These are phyloP conservation scores for Heteractis magnifica DNA, from an alignment of 92 coral and sea anemone species.

Conservation along the genomic window DNA sequence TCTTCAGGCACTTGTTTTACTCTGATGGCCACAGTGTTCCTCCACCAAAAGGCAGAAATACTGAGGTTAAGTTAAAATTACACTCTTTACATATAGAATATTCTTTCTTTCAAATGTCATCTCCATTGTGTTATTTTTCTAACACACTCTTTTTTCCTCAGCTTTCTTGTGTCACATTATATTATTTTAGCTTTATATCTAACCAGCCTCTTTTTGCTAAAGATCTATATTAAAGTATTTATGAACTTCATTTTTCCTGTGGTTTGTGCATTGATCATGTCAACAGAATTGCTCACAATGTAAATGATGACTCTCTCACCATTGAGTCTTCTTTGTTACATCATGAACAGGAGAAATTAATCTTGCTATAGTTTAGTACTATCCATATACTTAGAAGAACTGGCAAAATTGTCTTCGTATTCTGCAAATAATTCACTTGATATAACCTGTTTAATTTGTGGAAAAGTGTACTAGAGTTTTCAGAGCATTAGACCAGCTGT, in stretches of 20 bases:
- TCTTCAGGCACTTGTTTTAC: slow-evolving; percentile 44
- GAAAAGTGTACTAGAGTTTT: not conserved
- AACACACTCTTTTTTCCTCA: not conserved
- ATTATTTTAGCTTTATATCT: not conserved
- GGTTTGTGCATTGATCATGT: not conserved
- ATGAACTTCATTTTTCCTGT: not conserved
- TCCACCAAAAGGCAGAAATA: slow-evolving; percentile 34
- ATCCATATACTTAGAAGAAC: not conserved
- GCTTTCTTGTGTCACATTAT: not conserved
- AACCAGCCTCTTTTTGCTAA: not conserved
- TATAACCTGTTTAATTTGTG: not conserved
- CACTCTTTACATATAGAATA: not conserved
- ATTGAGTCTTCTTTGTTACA: not conserved
- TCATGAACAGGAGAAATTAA: not conserved
- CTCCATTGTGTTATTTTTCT: not conserved
- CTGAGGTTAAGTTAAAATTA: slow-evolving; percentile 11
- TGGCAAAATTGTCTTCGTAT: not conserved
- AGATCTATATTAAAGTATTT: not conserved
- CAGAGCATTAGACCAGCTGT: not conserved
- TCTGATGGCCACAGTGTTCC: slow-evolving; percentile 35
- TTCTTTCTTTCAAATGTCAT: not conserved
- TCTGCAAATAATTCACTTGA: not conserved
- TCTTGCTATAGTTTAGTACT: too few species aligned
- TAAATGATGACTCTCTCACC: not conserved
- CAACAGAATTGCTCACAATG: not conserved